These are phyloP conservation scores for Yponomeuta sedellus DNA, from an alignment of 2,888 invertebrate genomes.

Conservation along the genomic window DNA sequence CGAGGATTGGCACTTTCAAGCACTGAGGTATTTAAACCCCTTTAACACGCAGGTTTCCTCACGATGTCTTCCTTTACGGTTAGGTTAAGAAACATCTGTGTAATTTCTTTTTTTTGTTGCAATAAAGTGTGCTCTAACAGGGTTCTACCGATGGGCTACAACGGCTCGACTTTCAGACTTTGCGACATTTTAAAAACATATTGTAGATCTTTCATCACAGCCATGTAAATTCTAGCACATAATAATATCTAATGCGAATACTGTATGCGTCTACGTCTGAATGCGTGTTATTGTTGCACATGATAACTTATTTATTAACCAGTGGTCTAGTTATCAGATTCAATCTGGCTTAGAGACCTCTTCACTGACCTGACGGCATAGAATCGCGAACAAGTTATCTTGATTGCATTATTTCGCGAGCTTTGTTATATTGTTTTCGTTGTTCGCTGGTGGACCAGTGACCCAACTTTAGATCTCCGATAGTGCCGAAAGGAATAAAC, in stretches of 20 bases:
- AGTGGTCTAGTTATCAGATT: neutral
- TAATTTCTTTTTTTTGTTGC: no score
- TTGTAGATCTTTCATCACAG: neutral
- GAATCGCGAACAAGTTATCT: neutral
- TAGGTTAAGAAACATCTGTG: no score
- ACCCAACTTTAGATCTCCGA: neutral
- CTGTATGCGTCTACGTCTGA: neutral
- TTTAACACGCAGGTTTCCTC: no score
- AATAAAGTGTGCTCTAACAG: no score
- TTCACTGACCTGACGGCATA: slow-evolving; percentile 8
- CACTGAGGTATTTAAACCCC: no score
- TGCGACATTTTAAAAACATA: neutral
- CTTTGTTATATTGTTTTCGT: neutral
- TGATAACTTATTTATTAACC: neutral
- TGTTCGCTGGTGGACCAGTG: neutral
- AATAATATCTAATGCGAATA: neutral
- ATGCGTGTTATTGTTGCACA: neutral
- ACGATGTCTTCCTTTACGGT: no score
- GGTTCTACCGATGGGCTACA: neutral
- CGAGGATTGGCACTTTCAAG: no score
- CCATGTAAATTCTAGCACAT: neutral
- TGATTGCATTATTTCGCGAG: neutral
- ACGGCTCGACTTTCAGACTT: neutral
- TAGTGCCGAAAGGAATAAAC: neutral
- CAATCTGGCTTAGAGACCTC: neutral